phyloP scores from a whole-genome alignment of 1,140 invertebrate species.

The Drosophila auraria region DNA sequence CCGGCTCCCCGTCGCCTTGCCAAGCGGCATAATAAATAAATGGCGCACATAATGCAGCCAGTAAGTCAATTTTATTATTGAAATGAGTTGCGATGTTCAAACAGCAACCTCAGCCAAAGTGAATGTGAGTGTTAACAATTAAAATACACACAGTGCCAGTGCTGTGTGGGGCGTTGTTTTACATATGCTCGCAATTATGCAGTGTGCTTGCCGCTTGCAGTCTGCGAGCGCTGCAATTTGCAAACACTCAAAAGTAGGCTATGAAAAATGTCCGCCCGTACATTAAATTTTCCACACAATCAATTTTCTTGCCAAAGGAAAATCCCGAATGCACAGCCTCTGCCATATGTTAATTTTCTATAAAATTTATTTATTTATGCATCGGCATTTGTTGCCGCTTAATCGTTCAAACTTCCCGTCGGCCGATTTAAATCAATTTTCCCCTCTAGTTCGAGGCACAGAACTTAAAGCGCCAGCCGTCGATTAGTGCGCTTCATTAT shows the following conservation, averaged over 20 bases:
- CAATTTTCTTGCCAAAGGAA: conserved; percentile 57
- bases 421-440: conserved; percentile 48
- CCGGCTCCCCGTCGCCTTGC: not conserved
- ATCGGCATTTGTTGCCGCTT: conserved; percentile 44
- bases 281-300: conserved; percentile 82
- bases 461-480: conserved; percentile 57
- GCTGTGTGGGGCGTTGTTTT: conserved; percentile 24
- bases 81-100: conserved; percentile 65
- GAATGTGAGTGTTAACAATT: conserved; percentile 60
- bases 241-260: conserved; percentile 79
- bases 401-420: conserved; percentile 63
- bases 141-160: conserved; percentile 43
- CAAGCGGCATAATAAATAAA: conserved; percentile 68
- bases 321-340: not conserved
- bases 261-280: conserved; percentile 64
- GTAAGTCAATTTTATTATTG: conserved; percentile 81
- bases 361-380: conserved; percentile 67
- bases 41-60: conserved; percentile 68
- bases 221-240: conserved; percentile 61
- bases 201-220: conserved; percentile 23
- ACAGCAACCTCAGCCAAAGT: conserved; percentile 48
- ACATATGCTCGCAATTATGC: conserved; percentile 69
- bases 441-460: not conserved
- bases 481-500: conserved; percentile 80
- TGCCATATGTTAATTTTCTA: conserved; percentile 64